These are phyloP conservation scores for Drosophila cardini DNA, from an alignment of 1,140 invertebrate genomes.

Conservation along the genomic window DNA sequence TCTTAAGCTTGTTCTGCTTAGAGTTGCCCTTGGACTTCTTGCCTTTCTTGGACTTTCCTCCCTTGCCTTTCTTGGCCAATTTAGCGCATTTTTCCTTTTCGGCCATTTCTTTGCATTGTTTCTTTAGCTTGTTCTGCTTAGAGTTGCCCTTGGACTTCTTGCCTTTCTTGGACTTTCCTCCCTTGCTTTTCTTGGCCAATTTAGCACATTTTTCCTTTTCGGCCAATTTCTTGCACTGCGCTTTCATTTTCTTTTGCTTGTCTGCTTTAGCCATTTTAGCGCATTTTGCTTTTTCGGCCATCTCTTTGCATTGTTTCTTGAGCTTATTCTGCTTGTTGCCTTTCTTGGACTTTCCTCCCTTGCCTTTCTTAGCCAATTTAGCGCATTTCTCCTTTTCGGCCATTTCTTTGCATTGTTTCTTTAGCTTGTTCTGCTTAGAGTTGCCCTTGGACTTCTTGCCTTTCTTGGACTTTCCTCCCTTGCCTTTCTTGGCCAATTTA, in stretches of 20 bases:
- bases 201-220: neutral
- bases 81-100: slow-evolving; percentile 5
- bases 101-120: neutral
- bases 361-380: slow-evolving; percentile 1
- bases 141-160: neutral
- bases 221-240: neutral
- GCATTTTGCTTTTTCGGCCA: neutral
- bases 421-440: neutral
- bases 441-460: neutral
- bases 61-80: neutral
- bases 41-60: neutral
- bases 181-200: neutral
- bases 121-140: neutral
- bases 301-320: neutral
- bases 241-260: too few relatives aligned
- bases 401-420: slow-evolving; percentile 2
- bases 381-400: slow-evolving; percentile 1
- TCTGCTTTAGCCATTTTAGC: neutral
- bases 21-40: neutral
- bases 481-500: neutral
- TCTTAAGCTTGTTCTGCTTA: neutral
- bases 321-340: neutral
- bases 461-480: neutral
- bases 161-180: neutral
- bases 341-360: neutral